Percentiles rank a stretch among this genome's conserved stretches.
phyloP scores from a whole-genome alignment of 2,888 invertebrate genomes.

The Eledone cirrhosa region DNA sequence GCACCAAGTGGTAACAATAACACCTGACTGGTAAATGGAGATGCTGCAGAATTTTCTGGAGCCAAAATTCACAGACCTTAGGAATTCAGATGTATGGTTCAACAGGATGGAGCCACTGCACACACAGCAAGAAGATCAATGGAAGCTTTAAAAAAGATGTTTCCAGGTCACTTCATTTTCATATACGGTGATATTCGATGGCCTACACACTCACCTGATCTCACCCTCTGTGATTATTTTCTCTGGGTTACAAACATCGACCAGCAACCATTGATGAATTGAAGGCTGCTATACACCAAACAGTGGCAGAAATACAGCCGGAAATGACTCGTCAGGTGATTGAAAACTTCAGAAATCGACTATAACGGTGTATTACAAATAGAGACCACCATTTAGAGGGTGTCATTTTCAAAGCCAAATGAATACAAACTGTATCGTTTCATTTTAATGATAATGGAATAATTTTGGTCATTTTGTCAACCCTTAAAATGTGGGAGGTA shows the following conservation, averaged over 20 bases:
- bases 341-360: background rate
- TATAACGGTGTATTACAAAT: too few species aligned
- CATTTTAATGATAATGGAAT: too few species aligned
- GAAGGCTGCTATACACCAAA: background rate
- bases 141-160: background rate
- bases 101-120: background rate
- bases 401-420: too few species aligned
- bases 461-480: too few species aligned
- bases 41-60: background rate
- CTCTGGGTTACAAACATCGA: background rate
- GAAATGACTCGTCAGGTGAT: background rate
- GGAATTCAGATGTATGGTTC: background rate
- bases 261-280: constrained; percentile 2
- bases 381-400: too few species aligned
- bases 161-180: background rate
- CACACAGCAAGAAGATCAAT: background rate
- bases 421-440: too few species aligned
- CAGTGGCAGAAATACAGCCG: background rate
- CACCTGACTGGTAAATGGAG: background rate
- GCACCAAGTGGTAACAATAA: background rate
- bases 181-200: background rate
- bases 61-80: background rate
- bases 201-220: background rate
- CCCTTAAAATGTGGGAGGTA: too few species aligned
- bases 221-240: background rate